A percentile compares a stretch with the other conserved stretches of the same genome.
Conservation (phyloP, 2,113 vertebrate genomes). For the Dunckerocampus dactyliophorus region DNA sequence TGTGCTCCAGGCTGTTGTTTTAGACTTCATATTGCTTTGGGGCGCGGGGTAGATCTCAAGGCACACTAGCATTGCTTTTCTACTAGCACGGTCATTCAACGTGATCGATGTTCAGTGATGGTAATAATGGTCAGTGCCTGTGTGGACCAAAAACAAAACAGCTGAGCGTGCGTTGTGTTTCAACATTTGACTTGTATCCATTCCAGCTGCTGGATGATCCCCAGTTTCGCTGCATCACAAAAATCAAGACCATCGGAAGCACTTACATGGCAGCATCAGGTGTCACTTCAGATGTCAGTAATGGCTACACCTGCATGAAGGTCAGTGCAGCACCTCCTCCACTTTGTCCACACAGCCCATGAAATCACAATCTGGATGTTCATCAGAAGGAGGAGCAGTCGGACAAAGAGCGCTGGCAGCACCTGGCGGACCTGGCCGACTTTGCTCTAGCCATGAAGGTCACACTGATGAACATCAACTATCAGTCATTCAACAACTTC, state of each 20-base stretch:
- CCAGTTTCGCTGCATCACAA: slow-evolving; percentile 91
- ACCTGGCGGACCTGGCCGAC: slow-evolving; percentile 91
- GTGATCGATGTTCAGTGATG: background rate
- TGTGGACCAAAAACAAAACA: background rate
- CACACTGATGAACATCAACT: slow-evolving; percentile 96
- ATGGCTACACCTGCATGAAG: slow-evolving; percentile 80
- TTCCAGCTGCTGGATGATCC: slow-evolving; percentile 87
- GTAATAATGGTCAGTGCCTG: background rate
- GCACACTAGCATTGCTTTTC: no score
- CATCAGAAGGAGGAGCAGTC: slow-evolving; percentile 80
- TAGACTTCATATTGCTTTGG: no score
- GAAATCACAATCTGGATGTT: background rate
- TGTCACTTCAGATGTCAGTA: slow-evolving; percentile 77
- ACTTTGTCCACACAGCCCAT: background rate
- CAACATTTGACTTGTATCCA: background rate
- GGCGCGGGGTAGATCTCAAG: no score
- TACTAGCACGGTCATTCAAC: no score
- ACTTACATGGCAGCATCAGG: slow-evolving; percentile 97
- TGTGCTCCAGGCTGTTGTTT: no score
- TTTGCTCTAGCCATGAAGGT: slow-evolving; percentile 97
- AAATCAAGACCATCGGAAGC: slow-evolving; percentile 97
- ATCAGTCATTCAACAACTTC: slow-evolving; percentile 99
- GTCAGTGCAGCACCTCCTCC: slow-evolving; percentile 46
- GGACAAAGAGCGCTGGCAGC: slow-evolving; percentile 91
- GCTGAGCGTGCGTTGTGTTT: background rate